These are phyloP conservation scores for Cromileptes altivelis DNA, from an alignment of 2,113 vertebrate genomes.

Conservation along the genomic window DNA sequence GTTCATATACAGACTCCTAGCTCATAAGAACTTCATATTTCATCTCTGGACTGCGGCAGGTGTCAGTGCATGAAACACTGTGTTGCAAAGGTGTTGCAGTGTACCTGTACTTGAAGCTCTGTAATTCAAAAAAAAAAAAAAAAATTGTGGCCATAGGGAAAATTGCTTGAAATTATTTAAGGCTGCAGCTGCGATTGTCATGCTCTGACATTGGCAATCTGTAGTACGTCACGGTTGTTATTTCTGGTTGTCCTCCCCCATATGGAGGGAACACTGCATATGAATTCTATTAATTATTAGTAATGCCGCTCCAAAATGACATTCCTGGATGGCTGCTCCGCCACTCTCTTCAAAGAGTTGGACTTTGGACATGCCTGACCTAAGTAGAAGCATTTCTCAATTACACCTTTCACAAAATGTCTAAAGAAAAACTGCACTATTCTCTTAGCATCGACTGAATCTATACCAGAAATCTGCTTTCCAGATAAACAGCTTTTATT, in stretches of 20 bases:
- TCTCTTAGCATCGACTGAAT: slow-evolving; percentile 3
- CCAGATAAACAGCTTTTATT: slow-evolving; percentile 17
- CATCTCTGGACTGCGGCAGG: background rate
- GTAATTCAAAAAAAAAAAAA: slow-evolving; percentile 37
- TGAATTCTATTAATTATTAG: slow-evolving; percentile 24
- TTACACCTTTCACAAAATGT: background rate
- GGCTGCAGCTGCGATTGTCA: slow-evolving; percentile 36
- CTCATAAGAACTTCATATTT: background rate
- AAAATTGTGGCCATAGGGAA: slow-evolving; percentile 5
- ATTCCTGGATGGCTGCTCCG: background rate
- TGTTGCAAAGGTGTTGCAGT: slow-evolving; percentile 21
- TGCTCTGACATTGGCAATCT: slow-evolving; percentile 39
- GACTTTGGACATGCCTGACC: background rate
- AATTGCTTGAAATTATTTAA: slow-evolving; percentile 22
- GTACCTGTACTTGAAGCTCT: slow-evolving; percentile 20
- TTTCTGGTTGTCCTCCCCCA: background rate
- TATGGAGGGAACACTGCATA: background rate
- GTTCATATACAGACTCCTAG: slow-evolving; percentile 2
- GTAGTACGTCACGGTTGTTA: slow-evolving; percentile 38
- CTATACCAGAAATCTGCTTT: slow-evolving; percentile 28
- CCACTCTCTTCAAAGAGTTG: background rate
- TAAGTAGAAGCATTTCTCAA: background rate
- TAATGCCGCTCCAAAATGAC: slow-evolving; percentile 5
- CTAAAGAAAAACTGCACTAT: background rate
- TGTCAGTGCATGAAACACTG: background rate